phyloP scores from a whole-genome alignment of 2,113 vertebrate genomes.

The Gambusia affinis region DNA sequence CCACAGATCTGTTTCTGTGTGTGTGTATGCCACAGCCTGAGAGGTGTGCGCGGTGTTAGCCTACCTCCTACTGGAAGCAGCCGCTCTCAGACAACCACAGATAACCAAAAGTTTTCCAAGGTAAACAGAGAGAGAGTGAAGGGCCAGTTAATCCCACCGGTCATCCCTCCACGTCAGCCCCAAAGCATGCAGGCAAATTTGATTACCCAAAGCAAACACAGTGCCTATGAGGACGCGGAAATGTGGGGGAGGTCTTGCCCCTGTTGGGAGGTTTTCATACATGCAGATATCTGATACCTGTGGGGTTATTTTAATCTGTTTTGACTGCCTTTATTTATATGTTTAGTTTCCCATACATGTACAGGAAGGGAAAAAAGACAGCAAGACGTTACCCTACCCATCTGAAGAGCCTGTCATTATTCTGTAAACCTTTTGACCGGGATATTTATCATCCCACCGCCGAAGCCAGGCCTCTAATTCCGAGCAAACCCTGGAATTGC shows the following conservation, averaged over 20 bases:
- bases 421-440: conserved; percentile 61
- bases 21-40: conserved; percentile 20
- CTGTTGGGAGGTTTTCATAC: conserved; percentile 7
- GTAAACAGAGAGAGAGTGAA: conserved; percentile 57
- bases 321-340: conserved; percentile 53
- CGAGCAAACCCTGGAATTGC: conserved; percentile 42
- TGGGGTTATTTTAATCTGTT: conserved; percentile 64
- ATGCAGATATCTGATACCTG: conserved; percentile 55
- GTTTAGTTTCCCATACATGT: conserved; percentile 56
- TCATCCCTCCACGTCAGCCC: conserved; percentile 65
- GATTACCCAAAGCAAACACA: conserved; percentile 70
- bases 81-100: conserved; percentile 53
- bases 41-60: conserved; percentile 64
- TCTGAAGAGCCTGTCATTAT: conserved; percentile 71
- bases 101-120: conserved; percentile 68
- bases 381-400: conserved; percentile 64
- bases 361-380: conserved; percentile 18
- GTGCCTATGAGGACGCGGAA: conserved; percentile 60
- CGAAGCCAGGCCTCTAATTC: conserved; percentile 63
- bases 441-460: conserved; percentile 69
- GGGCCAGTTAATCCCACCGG: conserved; percentile 68
- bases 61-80: conserved; percentile 79
- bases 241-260: conserved; percentile 35
- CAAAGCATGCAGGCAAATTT: conserved; percentile 70
- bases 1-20: conserved; percentile 20